Evolutionary conservation across 2,797 vertebrate species (phyloP).

Genomic region (Momotus momota): DNA sequence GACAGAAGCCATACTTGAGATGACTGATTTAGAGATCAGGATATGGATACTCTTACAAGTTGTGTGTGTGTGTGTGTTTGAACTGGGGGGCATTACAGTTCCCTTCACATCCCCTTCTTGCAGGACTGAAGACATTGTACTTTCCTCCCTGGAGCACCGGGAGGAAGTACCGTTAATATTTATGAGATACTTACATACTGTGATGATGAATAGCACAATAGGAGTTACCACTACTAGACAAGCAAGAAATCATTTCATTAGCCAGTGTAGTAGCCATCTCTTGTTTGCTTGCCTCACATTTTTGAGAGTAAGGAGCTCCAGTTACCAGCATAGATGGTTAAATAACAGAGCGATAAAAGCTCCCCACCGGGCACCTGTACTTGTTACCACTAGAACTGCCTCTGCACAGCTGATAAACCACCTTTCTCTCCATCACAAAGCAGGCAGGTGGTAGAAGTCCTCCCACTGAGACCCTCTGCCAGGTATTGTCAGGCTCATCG

Average conservation of each 20-base stretch:
- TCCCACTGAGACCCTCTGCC: neutral
- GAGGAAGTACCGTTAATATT: slow-evolving; percentile 32
- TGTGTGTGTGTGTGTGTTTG: neutral
- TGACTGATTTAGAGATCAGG: slow-evolving; percentile 12
- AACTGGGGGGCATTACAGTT: neutral
- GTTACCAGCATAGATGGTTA: slow-evolving; percentile 8
- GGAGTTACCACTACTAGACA: slow-evolving; percentile 12
- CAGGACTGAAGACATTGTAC: neutral
- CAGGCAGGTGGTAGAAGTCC: slow-evolving; percentile 15
- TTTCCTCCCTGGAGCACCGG: neutral
- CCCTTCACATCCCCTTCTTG: neutral
- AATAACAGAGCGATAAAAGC: slow-evolving; percentile 16
- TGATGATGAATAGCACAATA: slow-evolving; percentile 14
- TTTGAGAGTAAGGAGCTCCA: neutral
- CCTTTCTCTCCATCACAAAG: neutral
- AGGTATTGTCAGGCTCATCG: neutral
- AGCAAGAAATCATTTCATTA: slow-evolving; percentile 34
- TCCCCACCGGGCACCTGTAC: neutral
- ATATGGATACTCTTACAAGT: neutral
- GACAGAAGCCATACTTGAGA: neutral
- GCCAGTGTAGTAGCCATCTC: neutral
- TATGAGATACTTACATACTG: neutral
- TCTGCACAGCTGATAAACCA: neutral
- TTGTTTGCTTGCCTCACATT: neutral
- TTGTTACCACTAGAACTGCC: neutral